Evolutionary conservation across 2,113 vertebrate genomes (phyloP).

Genomic region (Neotoma lepida): DNA sequence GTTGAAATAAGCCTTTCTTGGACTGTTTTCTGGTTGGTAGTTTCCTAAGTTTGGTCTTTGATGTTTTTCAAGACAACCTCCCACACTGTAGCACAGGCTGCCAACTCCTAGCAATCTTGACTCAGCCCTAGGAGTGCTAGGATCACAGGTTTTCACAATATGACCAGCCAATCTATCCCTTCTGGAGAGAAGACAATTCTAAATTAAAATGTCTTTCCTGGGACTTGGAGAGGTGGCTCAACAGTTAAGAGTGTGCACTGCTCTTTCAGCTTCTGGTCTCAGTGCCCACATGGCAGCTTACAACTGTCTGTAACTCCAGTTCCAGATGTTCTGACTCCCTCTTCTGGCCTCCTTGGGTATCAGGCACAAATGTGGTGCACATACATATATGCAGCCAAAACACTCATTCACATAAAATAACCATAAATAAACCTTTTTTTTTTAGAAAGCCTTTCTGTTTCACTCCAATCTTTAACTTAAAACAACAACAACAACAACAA

Average conservation of each 20-base stretch:
- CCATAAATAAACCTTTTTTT: not conserved
- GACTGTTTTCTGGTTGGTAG: slow-evolving; percentile 49
- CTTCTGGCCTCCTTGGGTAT: not conserved
- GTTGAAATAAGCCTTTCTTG: slow-evolving; percentile 56
- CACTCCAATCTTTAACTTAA: not conserved
- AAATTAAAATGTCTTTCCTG: not conserved
- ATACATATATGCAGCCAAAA: not conserved
- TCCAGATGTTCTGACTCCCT: not conserved
- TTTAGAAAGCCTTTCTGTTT: not conserved
- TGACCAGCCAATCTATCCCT: not conserved
- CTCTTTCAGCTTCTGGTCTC: not conserved
- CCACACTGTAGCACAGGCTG: not conserved
- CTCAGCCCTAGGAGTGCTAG: not conserved
- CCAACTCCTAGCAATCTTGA: not conserved
- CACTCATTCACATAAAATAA: not conserved
- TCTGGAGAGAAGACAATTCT: slow-evolving; percentile 53
- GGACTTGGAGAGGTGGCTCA: not conserved
- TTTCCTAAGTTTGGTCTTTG: slow-evolving; percentile 49
- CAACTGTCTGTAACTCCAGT: not conserved
- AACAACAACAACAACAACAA: too few species aligned
- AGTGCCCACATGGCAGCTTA: not conserved
- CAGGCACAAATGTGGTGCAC: not conserved
- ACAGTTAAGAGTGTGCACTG: not conserved
- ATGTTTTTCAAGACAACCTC: not conserved
- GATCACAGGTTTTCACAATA: not conserved